Evolutionary conservation across 2,797 vertebrate genomes (phyloP).

Genomic region (Numenius phaeopus): DNA sequence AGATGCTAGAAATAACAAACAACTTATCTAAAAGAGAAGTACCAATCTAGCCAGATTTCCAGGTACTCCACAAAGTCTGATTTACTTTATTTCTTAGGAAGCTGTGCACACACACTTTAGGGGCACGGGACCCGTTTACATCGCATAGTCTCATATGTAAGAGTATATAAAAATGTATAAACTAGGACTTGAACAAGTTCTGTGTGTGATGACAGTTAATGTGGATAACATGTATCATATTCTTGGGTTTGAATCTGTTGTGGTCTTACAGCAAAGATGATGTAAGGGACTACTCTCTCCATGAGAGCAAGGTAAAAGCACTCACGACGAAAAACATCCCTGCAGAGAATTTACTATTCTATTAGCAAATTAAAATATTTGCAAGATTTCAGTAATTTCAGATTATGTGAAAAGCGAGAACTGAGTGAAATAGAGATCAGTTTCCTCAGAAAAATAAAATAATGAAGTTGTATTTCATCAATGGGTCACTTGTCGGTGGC

Average conservation of each 20-base stretch:
- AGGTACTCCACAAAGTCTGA: background rate
- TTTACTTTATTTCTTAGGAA: background rate
- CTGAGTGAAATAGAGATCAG: background rate
- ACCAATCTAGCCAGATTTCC: background rate
- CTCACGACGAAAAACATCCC: background rate
- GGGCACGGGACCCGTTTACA: too few relatives aligned
- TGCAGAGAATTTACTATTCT: background rate
- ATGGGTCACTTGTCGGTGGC: background rate
- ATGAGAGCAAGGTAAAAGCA: background rate
- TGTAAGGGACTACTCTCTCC: background rate
- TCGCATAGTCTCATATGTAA: background rate
- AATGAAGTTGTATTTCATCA: background rate
- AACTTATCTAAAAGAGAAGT: background rate
- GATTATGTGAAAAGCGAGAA: background rate
- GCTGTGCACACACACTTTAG: background rate
- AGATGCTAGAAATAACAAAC: background rate
- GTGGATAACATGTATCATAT: rapidly evolving
- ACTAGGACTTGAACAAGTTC: background rate
- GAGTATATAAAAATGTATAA: background rate
- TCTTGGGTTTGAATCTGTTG: background rate
- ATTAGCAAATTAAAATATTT: background rate
- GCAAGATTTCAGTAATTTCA: background rate
- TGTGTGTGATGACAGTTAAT: background rate
- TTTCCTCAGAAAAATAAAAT: background rate
- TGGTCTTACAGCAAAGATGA: background rate